Conservation (phyloP, 2,113 vertebrate genomes). For the Mionectes macconnelli region DNA sequence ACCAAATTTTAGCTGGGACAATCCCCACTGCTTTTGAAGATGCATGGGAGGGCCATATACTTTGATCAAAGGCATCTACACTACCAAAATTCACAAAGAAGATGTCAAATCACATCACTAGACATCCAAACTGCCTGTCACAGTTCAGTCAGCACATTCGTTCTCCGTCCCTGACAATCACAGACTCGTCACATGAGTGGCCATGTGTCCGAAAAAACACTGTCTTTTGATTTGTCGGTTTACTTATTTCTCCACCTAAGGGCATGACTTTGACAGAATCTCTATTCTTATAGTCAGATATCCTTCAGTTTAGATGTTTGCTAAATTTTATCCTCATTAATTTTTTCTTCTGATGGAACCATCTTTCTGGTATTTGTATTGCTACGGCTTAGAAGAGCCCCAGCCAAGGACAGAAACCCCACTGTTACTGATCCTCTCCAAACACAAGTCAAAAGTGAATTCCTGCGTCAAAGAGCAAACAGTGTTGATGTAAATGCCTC, state of each 20-base stretch:
- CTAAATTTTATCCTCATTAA: not conserved
- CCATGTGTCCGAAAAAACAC: not conserved
- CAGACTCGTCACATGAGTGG: not conserved
- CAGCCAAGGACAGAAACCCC: not conserved
- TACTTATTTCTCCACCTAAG: not conserved
- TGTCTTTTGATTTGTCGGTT: not conserved
- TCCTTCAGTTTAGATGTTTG: not conserved
- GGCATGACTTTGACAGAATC: not conserved
- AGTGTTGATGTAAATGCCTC: not conserved
- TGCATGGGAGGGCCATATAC: not conserved
- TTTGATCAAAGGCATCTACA: slow-evolving; percentile 47
- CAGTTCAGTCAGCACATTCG: slow-evolving; percentile 53
- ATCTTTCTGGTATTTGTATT: not conserved
- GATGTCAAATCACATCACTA: slow-evolving; percentile 46
- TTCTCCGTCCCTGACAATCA: not conserved
- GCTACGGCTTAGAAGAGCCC: not conserved
- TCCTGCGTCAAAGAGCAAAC: not conserved
- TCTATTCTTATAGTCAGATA: not conserved
- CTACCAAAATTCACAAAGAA: slow-evolving; percentile 46
- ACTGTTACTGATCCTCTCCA: not conserved
- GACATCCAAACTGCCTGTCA: slow-evolving; percentile 25
- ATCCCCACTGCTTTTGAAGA: not conserved
- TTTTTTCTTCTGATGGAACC: not conserved
- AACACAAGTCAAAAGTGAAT: not conserved
- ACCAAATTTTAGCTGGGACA: slow-evolving; percentile 18